These are phyloP conservation scores for Lamellibrachia satsuma DNA, from an alignment of 2,888 invertebrate genomes.

Conservation along the genomic window DNA sequence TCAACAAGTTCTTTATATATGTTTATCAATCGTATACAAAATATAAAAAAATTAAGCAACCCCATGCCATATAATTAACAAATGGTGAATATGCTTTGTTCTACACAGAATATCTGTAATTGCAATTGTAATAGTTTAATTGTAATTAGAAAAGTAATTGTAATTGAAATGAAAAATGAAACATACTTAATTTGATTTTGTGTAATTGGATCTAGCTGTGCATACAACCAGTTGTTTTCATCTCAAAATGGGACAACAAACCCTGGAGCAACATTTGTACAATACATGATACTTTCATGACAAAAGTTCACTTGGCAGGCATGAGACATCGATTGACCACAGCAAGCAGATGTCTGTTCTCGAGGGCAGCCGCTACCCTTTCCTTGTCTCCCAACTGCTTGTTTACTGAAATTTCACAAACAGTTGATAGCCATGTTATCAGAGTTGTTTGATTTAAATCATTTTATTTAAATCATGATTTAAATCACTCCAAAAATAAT, in stretches of 20 bases:
- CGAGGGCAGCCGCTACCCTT: slow-evolving; percentile 94
- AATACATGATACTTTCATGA: background rate
- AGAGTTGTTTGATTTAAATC: too few species aligned
- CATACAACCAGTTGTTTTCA: background rate
- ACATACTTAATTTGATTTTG: background rate
- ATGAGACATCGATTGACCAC: slow-evolving; percentile 91
- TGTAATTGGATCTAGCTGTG: too few species aligned
- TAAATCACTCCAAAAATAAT: too few species aligned
- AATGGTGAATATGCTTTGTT: too few species aligned
- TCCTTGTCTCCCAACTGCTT: slow-evolving; percentile 98
- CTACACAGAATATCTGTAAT: too few species aligned
- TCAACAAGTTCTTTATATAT: too few species aligned
- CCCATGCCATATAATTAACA: too few species aligned
- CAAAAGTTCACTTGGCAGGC: background rate
- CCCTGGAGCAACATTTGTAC: background rate
- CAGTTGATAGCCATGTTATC: background rate
- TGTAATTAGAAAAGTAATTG: background rate
- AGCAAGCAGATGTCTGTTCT: slow-evolving; percentile 88
- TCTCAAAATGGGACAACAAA: background rate
- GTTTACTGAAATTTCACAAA: slow-evolving; percentile 74
- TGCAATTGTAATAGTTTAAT: too few species aligned
- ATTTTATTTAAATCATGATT: too few species aligned
- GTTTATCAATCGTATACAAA: too few species aligned
- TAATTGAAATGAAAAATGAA: background rate
- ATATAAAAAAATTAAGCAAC: too few species aligned